Conservation (phyloP, 2,113 vertebrate genomes). For the Rhizomys pruinosus region DNA sequence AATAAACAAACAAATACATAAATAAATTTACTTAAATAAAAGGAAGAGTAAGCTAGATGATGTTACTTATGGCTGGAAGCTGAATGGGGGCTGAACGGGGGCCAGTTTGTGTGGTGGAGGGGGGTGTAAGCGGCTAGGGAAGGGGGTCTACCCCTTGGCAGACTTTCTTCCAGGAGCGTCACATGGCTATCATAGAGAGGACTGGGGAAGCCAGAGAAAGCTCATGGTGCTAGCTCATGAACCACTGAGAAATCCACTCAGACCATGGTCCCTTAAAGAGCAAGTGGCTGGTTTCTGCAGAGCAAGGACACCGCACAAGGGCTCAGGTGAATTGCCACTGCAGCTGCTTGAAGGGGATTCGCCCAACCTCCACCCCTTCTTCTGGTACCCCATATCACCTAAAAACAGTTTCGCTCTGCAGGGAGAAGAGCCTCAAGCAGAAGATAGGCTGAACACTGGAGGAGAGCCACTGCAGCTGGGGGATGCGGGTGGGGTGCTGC, state of each 20-base stretch:
- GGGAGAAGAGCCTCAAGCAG: not conserved
- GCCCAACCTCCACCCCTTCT: not conserved
- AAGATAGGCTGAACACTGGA: not conserved
- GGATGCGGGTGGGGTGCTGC: not conserved
- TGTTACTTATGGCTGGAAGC: not conserved
- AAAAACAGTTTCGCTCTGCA: not conserved
- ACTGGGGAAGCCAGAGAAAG: not conserved
- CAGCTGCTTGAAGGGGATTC: not conserved
- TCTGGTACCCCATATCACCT: not conserved
- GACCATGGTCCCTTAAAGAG: not conserved
- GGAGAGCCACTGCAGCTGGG: not conserved
- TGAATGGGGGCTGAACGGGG: not conserved
- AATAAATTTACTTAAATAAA: too few species aligned
- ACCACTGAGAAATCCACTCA: not conserved
- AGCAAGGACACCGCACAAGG: not conserved
- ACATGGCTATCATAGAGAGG: not conserved
- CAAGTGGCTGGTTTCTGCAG: constrained; percentile 7
- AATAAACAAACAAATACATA: too few species aligned
- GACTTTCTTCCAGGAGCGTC: not conserved
- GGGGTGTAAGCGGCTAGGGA: not conserved
- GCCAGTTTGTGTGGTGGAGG: too few species aligned
- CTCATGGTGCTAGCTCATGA: not conserved
- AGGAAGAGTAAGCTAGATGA: constrained; percentile 3
- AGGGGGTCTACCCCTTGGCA: not conserved
- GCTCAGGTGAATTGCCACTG: not conserved